These are phyloP conservation scores for Falcaria lacertinaria DNA, from an alignment of 2,888 invertebrate genomes.

Conservation along the genomic window DNA sequence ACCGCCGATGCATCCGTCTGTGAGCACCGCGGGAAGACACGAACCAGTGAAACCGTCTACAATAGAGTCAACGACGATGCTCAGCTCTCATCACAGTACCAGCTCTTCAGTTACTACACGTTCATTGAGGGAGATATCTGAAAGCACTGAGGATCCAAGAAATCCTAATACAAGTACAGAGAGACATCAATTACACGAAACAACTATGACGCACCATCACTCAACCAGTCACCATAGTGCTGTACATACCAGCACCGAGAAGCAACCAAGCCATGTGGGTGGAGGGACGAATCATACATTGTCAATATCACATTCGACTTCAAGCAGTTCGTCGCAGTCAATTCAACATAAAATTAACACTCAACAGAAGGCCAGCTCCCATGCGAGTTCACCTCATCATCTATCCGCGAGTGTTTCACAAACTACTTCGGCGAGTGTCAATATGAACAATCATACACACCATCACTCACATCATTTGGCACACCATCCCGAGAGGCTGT, in stretches of 20 bases:
- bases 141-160: conserved; percentile 70
- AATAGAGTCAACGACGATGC: conserved; percentile 84
- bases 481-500: conserved; percentile 83
- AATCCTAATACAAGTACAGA: conserved; percentile 73
- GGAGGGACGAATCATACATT: conserved; percentile 79
- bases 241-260: conserved; percentile 82
- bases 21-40: conserved; percentile 67
- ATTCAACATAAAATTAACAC: conserved; percentile 81
- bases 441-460: conserved; percentile 81
- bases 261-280: conserved; percentile 76
- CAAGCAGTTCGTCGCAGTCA: conserved; percentile 83
- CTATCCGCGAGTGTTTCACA: conserved; percentile 78
- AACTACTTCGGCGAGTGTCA: conserved; percentile 75
- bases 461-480: conserved; percentile 82
- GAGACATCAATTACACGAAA: conserved; percentile 82
- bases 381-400: conserved; percentile 75
- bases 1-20: conserved; percentile 81
- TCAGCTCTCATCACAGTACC: conserved; percentile 85
- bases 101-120: conserved; percentile 86
- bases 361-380: conserved; percentile 67
- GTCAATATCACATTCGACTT: conserved; percentile 84
- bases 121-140: conserved; percentile 80
- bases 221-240: conserved; percentile 83
- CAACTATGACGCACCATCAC: conserved; percentile 83
- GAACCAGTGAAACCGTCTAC: conserved; percentile 73